These are phyloP conservation scores for Dynastes hyllus DNA, from an alignment of 2,888 invertebrate genomes.

Conservation along the genomic window DNA sequence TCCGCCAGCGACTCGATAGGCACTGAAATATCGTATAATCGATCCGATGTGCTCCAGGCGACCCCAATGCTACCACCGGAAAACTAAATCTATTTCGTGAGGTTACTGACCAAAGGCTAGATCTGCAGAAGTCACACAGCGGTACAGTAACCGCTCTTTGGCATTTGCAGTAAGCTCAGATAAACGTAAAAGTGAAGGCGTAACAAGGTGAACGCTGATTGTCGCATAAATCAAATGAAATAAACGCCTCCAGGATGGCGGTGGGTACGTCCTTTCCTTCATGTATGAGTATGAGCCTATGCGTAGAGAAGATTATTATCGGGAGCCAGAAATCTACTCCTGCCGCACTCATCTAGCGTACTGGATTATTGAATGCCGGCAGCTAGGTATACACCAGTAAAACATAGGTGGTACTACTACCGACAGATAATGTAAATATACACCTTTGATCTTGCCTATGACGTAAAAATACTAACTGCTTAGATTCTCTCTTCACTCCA, in stretches of 20 bases:
- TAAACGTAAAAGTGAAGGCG: slow-evolving; percentile 20
- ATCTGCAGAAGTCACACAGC: slow-evolving; percentile 5
- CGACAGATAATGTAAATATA: slow-evolving; percentile 35
- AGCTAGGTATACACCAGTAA: slow-evolving; percentile 19
- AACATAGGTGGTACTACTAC: slow-evolving; percentile 26
- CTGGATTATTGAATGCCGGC: slow-evolving; percentile 20
- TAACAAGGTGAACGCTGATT: slow-evolving; percentile 27
- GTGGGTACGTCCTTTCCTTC: slow-evolving; percentile 8
- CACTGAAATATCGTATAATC: slow-evolving; percentile 12
- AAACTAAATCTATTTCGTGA: background rate
- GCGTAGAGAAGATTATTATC: background rate
- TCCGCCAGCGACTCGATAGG: background rate
- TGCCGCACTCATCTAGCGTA: slow-evolving; percentile 6
- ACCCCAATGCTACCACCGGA: background rate
- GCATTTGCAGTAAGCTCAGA: background rate
- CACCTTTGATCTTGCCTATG: slow-evolving; percentile 25
- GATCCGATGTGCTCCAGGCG: background rate
- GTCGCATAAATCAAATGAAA: slow-evolving; percentile 30
- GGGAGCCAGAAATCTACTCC: slow-evolving; percentile 29
- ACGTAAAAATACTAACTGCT: slow-evolving; percentile 27
- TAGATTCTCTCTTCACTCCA: slow-evolving; percentile 7
- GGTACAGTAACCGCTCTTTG: background rate
- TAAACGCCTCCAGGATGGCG: slow-evolving; percentile 20
- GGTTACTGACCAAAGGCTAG: slow-evolving; percentile 5
- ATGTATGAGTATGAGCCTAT: slow-evolving; percentile 7